These are phyloP conservation scores for Tetranychus cinnabarinus DNA, from an alignment of 1,140 invertebrate genomes.

Conservation along the genomic window DNA sequence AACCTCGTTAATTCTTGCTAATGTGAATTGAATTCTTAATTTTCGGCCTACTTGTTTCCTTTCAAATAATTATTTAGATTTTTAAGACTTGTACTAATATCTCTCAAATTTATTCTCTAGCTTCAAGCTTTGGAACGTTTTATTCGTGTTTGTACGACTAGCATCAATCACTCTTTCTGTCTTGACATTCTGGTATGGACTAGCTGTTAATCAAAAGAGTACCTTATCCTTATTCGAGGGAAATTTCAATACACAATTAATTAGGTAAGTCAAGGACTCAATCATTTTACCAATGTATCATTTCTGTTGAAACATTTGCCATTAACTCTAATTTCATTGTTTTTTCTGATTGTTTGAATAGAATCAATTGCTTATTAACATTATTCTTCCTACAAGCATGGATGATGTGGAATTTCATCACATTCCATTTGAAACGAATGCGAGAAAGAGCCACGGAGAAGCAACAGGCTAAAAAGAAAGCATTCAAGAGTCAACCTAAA, in stretches of 20 bases:
- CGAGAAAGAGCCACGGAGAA: constrained; percentile 32
- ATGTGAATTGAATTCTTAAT: too few relatives aligned
- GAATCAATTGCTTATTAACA: constrained; percentile 37
- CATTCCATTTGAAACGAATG: constrained; percentile 45
- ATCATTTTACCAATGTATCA: background rate
- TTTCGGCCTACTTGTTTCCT: too few relatives aligned
- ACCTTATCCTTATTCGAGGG: constrained; percentile 25
- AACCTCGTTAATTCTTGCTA: too few relatives aligned
- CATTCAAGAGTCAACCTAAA: constrained; percentile 33
- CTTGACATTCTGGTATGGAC: constrained; percentile 75
- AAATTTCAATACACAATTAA: constrained; percentile 47
- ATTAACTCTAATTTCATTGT: too few relatives aligned
- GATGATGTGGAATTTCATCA: constrained; percentile 71
- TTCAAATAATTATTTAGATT: too few relatives aligned
- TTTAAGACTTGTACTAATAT: constrained; percentile 3
- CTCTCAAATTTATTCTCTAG: constrained; percentile 18
- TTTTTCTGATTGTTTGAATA: constrained; percentile 14
- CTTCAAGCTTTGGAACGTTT: constrained; percentile 48
- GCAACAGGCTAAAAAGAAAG: constrained; percentile 19
- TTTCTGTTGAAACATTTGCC: too few relatives aligned
- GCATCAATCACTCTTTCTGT: constrained; percentile 61
- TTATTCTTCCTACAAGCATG: constrained; percentile 55
- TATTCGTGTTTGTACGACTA: constrained; percentile 58
- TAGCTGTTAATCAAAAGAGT: constrained; percentile 19
- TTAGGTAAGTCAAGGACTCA: constrained; percentile 25